These are phyloP conservation scores for Drosophila mimica DNA, from an alignment of 2,888 invertebrate species.

Conservation along the genomic window DNA sequence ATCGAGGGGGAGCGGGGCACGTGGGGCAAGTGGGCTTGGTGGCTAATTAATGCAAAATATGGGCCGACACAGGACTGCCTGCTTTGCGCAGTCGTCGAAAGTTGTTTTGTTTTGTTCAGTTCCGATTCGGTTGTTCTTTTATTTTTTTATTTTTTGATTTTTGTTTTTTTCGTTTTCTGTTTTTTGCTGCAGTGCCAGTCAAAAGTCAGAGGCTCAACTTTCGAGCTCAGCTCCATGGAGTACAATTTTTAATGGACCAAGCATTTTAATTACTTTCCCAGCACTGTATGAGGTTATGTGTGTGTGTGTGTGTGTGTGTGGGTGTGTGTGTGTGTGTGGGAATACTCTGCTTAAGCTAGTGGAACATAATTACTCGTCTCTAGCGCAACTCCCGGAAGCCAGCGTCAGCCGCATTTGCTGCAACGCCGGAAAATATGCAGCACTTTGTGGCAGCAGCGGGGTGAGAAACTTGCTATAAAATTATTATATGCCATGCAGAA, in stretches of 20 bases:
- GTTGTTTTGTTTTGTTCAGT: constrained; percentile 60
- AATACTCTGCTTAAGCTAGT: constrained; percentile 72
- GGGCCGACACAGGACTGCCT: constrained; percentile 43
- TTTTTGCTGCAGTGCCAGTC: constrained; percentile 54
- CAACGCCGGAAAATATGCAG: constrained; percentile 72
- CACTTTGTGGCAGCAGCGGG: constrained; percentile 42
- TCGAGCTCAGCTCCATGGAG: constrained; percentile 77
- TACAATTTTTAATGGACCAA: constrained; percentile 81
- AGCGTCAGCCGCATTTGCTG: constrained; percentile 66
- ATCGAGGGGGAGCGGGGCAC: not conserved
- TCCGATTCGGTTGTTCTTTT: constrained; percentile 41
- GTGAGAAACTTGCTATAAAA: constrained; percentile 74
- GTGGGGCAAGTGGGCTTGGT: constrained; percentile 39
- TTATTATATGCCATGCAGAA: constrained; percentile 69
- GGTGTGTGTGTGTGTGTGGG: constrained; percentile 14
- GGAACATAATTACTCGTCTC: constrained; percentile 81
- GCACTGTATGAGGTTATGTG: constrained; percentile 9
- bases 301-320: constrained; percentile 4
- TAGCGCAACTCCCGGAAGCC: constrained; percentile 76
- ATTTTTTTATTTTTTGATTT: constrained; percentile 16
- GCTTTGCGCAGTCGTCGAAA: constrained; percentile 68
- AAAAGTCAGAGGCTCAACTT: constrained; percentile 74
- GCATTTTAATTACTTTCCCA: constrained; percentile 78
- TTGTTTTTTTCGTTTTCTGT: constrained; percentile 9
- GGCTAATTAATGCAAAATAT: constrained; percentile 73